These are phyloP conservation scores for Drosophila greeni DNA, from an alignment of 2,888 invertebrate species.

Conservation along the genomic window DNA sequence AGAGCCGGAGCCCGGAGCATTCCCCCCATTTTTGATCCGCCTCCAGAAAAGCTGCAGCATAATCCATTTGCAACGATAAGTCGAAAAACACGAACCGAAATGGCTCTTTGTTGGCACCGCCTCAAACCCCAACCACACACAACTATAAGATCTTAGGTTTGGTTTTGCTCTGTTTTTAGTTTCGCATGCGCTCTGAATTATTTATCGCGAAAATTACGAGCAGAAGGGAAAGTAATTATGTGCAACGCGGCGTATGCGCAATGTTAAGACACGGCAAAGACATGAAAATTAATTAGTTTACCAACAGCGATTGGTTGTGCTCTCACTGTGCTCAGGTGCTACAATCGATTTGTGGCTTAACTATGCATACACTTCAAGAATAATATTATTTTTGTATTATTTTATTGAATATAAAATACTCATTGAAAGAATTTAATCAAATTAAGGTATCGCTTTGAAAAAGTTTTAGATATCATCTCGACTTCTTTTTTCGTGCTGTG, in stretches of 20 bases:
- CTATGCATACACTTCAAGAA: neutral
- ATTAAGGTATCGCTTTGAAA: neutral
- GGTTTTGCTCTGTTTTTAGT: conserved; percentile 31
- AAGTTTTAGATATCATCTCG: neutral
- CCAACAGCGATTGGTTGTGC: conserved; percentile 28
- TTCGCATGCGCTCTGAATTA: conserved; percentile 56
- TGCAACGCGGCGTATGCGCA: conserved; percentile 62
- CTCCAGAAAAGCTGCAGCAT: conserved; percentile 32
- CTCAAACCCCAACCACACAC: neutral
- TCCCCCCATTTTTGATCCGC: conserved; percentile 1
- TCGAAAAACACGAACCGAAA: conserved; percentile 24
- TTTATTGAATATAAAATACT: neutral
- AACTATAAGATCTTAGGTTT: conserved; percentile 21
- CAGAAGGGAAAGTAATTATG: conserved; percentile 54
- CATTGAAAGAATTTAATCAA: neutral
- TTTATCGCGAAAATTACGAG: conserved; percentile 46
- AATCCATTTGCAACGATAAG: conserved; percentile 46
- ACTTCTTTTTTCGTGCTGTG: conserved; percentile 6
- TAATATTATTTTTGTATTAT: neutral
- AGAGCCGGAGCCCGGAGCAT: neutral
- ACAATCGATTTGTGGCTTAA: conserved; percentile 51
- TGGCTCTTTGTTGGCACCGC: conserved; percentile 5
- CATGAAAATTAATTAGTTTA: conserved; percentile 64
- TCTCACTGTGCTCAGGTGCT: conserved; percentile 17
- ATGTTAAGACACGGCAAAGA: conserved; percentile 40